Conservation (phyloP, 2,888 invertebrate genomes). For the Dryobotodes eremita region DNA sequence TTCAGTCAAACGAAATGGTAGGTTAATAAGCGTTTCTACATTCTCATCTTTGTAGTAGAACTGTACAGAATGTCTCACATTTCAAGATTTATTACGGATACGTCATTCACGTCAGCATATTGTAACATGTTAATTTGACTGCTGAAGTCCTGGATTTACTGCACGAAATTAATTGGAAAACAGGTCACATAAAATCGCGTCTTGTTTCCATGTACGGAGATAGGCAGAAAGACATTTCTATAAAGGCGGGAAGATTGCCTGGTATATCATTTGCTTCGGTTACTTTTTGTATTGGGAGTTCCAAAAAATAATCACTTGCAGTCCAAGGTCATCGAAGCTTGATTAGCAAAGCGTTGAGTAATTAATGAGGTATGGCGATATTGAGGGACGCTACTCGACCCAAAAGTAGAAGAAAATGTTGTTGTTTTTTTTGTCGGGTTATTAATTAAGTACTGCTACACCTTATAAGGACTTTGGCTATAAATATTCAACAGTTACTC, state of each 20-base stretch:
- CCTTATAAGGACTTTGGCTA: neutral
- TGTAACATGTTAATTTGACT: slow-evolving; percentile 2
- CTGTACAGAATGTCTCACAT: neutral
- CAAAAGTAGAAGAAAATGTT: neutral
- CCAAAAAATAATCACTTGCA: neutral
- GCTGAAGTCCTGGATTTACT: too few species aligned
- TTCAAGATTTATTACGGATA: slow-evolving; percentile 5
- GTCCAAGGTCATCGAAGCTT: neutral
- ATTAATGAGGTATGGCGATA: slow-evolving; percentile 19
- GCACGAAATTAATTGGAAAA: neutral
- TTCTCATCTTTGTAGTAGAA: neutral
- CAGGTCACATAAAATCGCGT: neutral
- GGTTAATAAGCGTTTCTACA: neutral
- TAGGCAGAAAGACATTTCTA: neutral
- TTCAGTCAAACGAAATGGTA: neutral
- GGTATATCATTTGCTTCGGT: neutral
- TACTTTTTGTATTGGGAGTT: neutral
- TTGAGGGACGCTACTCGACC: neutral
- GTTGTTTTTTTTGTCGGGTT: neutral
- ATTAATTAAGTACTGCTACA: neutral
- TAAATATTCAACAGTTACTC: neutral
- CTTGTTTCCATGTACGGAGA: neutral
- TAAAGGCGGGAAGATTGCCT: neutral
- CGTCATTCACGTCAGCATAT: neutral
- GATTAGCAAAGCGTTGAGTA: slow-evolving; percentile 31